phyloP scores from a whole-genome alignment of 2,888 invertebrate genomes.

The Plemyria rubiginata region DNA sequence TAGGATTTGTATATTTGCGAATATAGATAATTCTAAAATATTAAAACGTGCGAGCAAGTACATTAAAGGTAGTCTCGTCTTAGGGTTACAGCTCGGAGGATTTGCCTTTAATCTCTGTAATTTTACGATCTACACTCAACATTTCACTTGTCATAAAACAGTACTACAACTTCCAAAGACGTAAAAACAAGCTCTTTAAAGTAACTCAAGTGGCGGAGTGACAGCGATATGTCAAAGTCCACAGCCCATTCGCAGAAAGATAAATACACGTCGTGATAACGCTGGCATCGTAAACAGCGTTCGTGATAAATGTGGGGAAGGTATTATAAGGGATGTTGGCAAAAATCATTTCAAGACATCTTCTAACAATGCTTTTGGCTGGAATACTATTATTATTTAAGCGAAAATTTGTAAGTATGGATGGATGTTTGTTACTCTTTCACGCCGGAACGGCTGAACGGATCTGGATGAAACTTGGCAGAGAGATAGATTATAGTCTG shows the following conservation, averaged over 20 bases:
- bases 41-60: too few relatives aligned
- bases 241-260: slow-evolving; percentile 47
- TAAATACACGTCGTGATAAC: slow-evolving; percentile 71
- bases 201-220: slow-evolving; percentile 46
- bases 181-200: slow-evolving; percentile 16
- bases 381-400: too few relatives aligned
- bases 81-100: not conserved
- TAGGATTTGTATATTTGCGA: too few relatives aligned
- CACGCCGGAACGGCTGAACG: too few relatives aligned
- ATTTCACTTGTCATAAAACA: slow-evolving; percentile 19
- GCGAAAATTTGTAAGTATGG: too few relatives aligned
- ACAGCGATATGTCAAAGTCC: slow-evolving; percentile 72
- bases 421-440: too few relatives aligned
- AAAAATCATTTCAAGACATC: slow-evolving; percentile 9
- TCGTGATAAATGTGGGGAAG: slow-evolving; percentile 34
- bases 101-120: slow-evolving; percentile 3
- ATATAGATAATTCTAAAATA: too few relatives aligned
- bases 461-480: too few relatives aligned
- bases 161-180: slow-evolving; percentile 17
- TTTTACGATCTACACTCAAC: slow-evolving; percentile 6
- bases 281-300: slow-evolving; percentile 23
- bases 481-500: too few relatives aligned
- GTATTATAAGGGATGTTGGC: slow-evolving; percentile 16
- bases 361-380: not conserved
- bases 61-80: too few relatives aligned